Evolutionary conservation across 2,888 invertebrate genomes (phyloP).

Genomic region (Apotomis capreana): DNA sequence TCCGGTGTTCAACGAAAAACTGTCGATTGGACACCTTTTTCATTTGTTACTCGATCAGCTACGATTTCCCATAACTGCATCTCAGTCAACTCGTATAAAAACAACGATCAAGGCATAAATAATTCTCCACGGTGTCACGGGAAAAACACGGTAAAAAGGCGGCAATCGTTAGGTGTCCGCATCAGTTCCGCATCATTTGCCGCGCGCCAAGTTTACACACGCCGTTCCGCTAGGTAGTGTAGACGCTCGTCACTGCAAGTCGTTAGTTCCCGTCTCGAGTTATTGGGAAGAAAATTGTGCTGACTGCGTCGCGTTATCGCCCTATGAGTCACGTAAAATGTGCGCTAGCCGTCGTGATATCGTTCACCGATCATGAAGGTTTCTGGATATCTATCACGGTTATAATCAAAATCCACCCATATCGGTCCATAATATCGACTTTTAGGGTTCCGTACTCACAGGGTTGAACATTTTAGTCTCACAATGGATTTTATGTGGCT

Average conservation of each 20-base stretch:
- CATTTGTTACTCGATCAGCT: slow-evolving; percentile 13
- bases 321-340: slow-evolving; percentile 37
- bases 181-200: slow-evolving; percentile 41
- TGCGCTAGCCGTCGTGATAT: slow-evolving; percentile 19
- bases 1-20: no score
- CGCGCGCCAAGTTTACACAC: slow-evolving; percentile 39
- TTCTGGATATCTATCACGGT: neutral
- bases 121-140: slow-evolving; percentile 40
- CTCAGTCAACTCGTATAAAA: no score
- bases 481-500: no score
- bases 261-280: slow-evolving; percentile 40
- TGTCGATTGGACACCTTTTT: no score
- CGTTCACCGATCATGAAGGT: slow-evolving; percentile 31
- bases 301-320: neutral
- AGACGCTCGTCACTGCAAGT: slow-evolving; percentile 40
- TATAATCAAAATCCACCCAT: no score
- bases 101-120: slow-evolving; percentile 36
- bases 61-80: no score
- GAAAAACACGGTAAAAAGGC: slow-evolving; percentile 23
- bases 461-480: no score
- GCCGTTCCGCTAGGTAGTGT: slow-evolving; percentile 41
- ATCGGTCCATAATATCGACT: no score
- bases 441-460: no score
- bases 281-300: slow-evolving; percentile 43
- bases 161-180: slow-evolving; percentile 33